A percentile compares a stretch with the other conserved stretches of the same genome.
These are phyloP conservation scores for Melieria omissa DNA, from an alignment of 2,888 invertebrate genomes.

Conservation along the genomic window DNA sequence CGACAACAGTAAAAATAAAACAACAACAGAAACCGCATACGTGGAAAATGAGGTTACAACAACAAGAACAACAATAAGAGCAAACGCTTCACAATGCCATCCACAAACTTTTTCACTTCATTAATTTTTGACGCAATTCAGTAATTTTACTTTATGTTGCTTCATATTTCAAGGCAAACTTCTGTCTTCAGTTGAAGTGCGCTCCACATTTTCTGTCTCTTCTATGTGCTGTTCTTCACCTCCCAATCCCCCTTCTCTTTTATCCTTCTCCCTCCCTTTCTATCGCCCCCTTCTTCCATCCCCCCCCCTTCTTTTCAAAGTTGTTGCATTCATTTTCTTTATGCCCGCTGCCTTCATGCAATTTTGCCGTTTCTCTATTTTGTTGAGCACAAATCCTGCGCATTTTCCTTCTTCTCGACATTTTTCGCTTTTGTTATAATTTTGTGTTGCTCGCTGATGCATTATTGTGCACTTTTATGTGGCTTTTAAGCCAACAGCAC, in stretches of 20 bases:
- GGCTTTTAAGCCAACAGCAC: too few relatives aligned
- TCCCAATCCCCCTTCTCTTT: slow-evolving; percentile 2
- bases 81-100: too few relatives aligned
- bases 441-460: neutral
- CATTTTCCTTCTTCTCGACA: neutral
- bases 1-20: too few relatives aligned
- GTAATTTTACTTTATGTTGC: neutral
- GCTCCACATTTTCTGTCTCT: neutral
- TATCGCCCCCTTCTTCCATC: neutral
- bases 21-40: too few relatives aligned
- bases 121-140: too few relatives aligned
- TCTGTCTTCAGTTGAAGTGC: neutral
- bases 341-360: neutral
- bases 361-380: neutral
- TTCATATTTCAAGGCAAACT: neutral
- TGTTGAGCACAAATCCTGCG: neutral
- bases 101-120: too few relatives aligned
- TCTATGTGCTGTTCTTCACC: neutral
- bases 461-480: neutral
- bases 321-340: neutral
- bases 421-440: neutral
- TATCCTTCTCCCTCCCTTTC: neutral
- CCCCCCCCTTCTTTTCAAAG: neutral
- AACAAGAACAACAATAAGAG: too few relatives aligned
- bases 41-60: too few relatives aligned